Conservation (phyloP, 2,113 vertebrate species). For the Oreochromis niloticus region DNA sequence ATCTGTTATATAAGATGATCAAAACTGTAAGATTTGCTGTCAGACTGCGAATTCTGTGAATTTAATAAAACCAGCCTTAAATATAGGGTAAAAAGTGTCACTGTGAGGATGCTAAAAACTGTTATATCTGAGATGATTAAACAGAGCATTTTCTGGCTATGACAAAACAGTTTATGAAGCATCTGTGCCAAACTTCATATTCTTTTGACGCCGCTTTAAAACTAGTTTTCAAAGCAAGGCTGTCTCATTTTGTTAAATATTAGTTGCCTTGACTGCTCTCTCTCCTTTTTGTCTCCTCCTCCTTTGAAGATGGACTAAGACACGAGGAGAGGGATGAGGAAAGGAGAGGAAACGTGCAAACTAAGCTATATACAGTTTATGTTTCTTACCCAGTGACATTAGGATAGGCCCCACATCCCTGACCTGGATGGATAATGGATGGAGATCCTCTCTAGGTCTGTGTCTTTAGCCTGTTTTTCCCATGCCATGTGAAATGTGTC, state of each 20-base stretch:
- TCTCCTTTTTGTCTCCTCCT: not conserved
- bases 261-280: not conserved
- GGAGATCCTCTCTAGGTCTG: fast-evolving
- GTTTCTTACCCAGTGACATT: not conserved
- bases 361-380: fast-evolving
- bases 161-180: not conserved
- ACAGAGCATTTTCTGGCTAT: not conserved
- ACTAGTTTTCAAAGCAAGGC: not conserved
- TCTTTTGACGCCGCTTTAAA: fast-evolving
- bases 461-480: not conserved
- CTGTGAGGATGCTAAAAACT: not conserved
- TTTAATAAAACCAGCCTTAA: not conserved
- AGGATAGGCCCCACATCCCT: not conserved
- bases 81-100: not conserved
- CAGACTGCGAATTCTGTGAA: not conserved
- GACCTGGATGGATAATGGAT: not conserved
- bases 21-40: not conserved
- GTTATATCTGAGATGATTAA: not conserved
- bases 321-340: not conserved
- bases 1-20: not conserved
- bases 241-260: not conserved
- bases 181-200: not conserved
- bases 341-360: not conserved
- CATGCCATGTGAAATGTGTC: not conserved
- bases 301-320: not conserved